Evolutionary conservation across 2,888 invertebrate species (phyloP), one percentile per base, ranked within the genome.

Genomic region (Philonicus albiceps): DNA sequence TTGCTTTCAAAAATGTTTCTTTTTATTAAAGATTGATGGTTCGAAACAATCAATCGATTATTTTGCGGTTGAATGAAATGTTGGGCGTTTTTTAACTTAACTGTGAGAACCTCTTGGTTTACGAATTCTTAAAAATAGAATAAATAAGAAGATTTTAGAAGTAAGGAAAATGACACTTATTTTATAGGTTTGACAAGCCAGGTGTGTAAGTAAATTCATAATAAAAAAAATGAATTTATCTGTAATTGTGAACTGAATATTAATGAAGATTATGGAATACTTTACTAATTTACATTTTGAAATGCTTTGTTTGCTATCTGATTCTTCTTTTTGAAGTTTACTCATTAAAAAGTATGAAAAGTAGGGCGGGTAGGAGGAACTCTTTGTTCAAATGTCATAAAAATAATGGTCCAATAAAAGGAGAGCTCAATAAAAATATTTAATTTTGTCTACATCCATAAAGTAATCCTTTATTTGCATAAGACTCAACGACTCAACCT

Each of bases 391-490:
- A 83, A 73, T 16, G 85, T 85, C 85, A 85, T 85, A 85, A 85
- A 85, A 85, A 53, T 74, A 85, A 85, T 85, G 85, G 74, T 85
- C 85, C 74, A 85, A 85, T 85, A 85, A 85, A 85, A 75, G 49
- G 74, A 85, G 73, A 43, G 43, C 74, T 85, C 85, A 74, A 85
- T 85, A 85, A 85, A 85, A 85, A 85, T 85, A 85, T 85, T 85
- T 85, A 85, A 85, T 85, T 85, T 85, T 85, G 85, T 85, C 85
- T 85, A 73, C 74, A 74, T 74, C 74, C 75, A 85, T 85, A 85
- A 85, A 85, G 74, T 40, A 85, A 85, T 85, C 85, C 74, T 85
- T 85, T 74, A 85, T 85, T 85, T 85, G 74, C 85, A 85, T 85
- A 85, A 85, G 74, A 85, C 73, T 43, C 74, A 30, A 49, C 30